These are phyloP conservation scores for Karalla daura DNA, from an alignment of 2,797 vertebrate species.

Conservation along the genomic window DNA sequence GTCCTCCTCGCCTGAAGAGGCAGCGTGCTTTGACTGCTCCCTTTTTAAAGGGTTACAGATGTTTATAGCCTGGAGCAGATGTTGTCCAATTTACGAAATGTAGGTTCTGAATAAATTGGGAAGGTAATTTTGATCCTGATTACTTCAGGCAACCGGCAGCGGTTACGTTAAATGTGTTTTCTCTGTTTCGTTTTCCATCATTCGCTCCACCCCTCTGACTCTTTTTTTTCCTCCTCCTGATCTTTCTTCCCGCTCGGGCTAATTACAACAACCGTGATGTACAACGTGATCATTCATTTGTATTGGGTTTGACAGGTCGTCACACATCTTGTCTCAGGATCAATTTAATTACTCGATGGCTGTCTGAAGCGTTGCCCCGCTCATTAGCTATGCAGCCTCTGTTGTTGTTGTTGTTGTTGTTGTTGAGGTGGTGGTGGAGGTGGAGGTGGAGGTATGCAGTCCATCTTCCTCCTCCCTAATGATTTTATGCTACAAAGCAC, in stretches of 20 bases:
- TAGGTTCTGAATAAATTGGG: conserved; percentile 16
- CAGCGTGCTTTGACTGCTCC: too few relatives aligned
- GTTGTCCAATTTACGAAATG: conserved; percentile 13
- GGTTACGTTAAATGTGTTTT: conserved; percentile 13
- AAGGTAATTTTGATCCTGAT: conserved; percentile 22
- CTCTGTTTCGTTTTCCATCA: conserved; percentile 11
- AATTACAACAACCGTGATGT: conserved; percentile 1
- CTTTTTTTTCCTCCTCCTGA: neutral
- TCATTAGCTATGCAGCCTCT: neutral
- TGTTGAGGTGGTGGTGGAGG: too few relatives aligned
- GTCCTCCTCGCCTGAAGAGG: neutral
- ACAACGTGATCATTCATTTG: conserved; percentile 3
- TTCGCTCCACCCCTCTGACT: neutral
- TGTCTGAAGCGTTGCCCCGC: conserved; percentile 16
- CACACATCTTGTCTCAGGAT: conserved; percentile 14
- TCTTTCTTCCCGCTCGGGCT: neutral
- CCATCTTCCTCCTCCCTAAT: conserved; percentile 1
- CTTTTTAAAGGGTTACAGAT: too few relatives aligned
- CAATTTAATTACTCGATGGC: conserved; percentile 26
- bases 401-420: too few relatives aligned
- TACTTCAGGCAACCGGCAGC: conserved; percentile 10
- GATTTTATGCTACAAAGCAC: too few relatives aligned
- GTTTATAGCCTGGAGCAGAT: conserved; percentile 29
- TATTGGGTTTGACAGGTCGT: conserved; percentile 20
- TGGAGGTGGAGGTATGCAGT: too few relatives aligned